These are phyloP conservation scores for Leptodactylus fuscus DNA, from an alignment of 2,113 vertebrate species.

Conservation along the genomic window DNA sequence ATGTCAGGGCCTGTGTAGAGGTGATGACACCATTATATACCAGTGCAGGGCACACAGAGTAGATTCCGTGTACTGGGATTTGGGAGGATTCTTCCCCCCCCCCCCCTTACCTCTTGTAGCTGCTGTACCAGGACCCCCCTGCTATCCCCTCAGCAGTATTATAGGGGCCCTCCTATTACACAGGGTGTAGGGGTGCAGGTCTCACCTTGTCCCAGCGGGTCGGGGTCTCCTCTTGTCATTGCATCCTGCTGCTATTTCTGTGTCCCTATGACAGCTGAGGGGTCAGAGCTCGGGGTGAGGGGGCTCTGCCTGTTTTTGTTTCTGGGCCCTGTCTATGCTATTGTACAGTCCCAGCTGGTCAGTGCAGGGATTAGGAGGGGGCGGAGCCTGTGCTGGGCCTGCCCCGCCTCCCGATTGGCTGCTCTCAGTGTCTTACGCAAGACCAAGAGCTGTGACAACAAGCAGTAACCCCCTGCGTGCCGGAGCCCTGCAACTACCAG, in stretches of 20 bases:
- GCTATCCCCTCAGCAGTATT: not conserved
- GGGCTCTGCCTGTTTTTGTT: not conserved
- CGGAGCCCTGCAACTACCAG: not conserved
- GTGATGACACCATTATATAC: not conserved
- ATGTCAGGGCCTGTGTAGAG: not conserved
- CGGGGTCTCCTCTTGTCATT: not conserved
- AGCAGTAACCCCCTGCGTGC: conserved; percentile 21
- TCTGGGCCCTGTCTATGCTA: conserved; percentile 1
- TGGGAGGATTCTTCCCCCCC: not conserved
- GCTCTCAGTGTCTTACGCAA: too few species aligned
- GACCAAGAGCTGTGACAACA: not conserved
- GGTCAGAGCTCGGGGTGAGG: too few species aligned
- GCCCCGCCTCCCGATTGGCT: conserved; percentile 3
- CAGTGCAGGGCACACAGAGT: too few species aligned
- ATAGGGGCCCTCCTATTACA: not conserved
- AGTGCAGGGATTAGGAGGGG: not conserved
- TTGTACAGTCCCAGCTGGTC: conserved; percentile 39
- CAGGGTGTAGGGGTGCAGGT: not conserved
- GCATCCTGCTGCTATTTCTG: not conserved
- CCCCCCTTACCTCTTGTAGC: too few species aligned
- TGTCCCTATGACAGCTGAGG: not conserved
- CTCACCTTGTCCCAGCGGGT: conserved; percentile 22
- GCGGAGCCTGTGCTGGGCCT: not conserved
- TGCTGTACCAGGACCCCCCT: too few species aligned
- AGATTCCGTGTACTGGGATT: too few species aligned